Evolutionary conservation across 2,888 invertebrate species (phyloP), one percentile per base, ranked within the genome.

Genomic region (Mellilla xanthometata): DNA sequence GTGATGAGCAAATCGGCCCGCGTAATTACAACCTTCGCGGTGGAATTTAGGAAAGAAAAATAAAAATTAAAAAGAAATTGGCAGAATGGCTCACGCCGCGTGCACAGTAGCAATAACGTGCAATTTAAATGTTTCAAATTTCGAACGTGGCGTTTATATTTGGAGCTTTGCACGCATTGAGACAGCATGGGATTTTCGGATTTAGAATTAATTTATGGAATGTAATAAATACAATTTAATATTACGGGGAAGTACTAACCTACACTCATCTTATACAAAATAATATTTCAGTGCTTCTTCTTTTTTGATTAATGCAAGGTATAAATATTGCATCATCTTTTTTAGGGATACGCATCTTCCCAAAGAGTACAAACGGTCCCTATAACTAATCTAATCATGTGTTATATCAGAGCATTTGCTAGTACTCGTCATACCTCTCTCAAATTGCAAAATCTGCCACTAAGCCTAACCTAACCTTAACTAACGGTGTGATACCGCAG

Each of bases 61-160:
- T 29, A 45, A 35, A 38, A 44, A 46, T 40, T 32, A 23, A 31
- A 46, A 40, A 35, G 35, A 46, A 46, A 45, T 39, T 45, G 81
- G 72, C 68, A 71, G 69, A 76, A 70, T 68, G 65, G 65, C 63
- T 68, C 69, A 66, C 59, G 68, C 73, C 78, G 80, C 80, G 79
- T 81, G 86, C 87, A 88, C 89, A 76, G 89, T 89, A 89, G 89
- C 89, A 78, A 76, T 78, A 84, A 84, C 83, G 76, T 82, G 79
- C 81, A 88, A 89, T 89, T 88, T 89, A 89, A 89, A 89, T 89
- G 82, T 81, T 89, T 88, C 80, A 75, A 81, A 89, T 89, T 83
- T 86, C 81, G 75, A 82, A 81, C 70, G 63, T 60, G 67, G 35
- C 35, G 34, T 49, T 58, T 47, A 49, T 53, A 50, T 56, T 48